Percentiles rank a stretch among this genome's conserved stretches.
Evolutionary conservation across 2,888 invertebrate genomes (phyloP).

Genomic region (Teinopalpus imperialis): DNA sequence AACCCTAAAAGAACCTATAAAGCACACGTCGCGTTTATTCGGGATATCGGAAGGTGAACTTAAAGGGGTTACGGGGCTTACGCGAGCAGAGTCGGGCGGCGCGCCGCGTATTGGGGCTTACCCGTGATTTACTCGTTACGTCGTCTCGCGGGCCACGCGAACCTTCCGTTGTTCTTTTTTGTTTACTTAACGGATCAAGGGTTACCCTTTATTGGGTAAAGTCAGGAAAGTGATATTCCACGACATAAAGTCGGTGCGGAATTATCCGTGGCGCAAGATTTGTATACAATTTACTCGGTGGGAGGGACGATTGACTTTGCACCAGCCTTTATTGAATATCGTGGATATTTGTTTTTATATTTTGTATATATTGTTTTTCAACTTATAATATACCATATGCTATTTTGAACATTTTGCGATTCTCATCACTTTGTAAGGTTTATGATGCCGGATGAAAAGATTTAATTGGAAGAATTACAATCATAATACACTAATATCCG

Average conservation of each 20-base stretch:
- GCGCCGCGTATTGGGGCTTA: constrained; percentile 71
- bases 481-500: too few relatives aligned
- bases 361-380: neutral
- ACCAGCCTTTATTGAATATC: neutral
- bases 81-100: constrained; percentile 48
- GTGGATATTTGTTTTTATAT: neutral
- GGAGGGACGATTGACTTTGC: neutral
- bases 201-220: constrained; percentile 79
- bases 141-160: constrained; percentile 53
- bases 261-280: constrained; percentile 61
- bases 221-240: constrained; percentile 75
- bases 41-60: constrained; percentile 66
- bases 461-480: too few relatives aligned
- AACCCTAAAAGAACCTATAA: constrained; percentile 39
- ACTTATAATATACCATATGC: too few relatives aligned
- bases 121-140: constrained; percentile 75
- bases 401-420: too few relatives aligned
- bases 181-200: constrained; percentile 79
- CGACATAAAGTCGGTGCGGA: constrained; percentile 66
- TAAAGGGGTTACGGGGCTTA: constrained; percentile 69
- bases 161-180: constrained; percentile 61
- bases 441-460: too few relatives aligned
- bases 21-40: constrained; percentile 50
- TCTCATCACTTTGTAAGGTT: too few relatives aligned
- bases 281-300: constrained; percentile 39